phyloP scores from a whole-genome alignment of 2,888 invertebrate genomes.

The Acronicta leporina region DNA sequence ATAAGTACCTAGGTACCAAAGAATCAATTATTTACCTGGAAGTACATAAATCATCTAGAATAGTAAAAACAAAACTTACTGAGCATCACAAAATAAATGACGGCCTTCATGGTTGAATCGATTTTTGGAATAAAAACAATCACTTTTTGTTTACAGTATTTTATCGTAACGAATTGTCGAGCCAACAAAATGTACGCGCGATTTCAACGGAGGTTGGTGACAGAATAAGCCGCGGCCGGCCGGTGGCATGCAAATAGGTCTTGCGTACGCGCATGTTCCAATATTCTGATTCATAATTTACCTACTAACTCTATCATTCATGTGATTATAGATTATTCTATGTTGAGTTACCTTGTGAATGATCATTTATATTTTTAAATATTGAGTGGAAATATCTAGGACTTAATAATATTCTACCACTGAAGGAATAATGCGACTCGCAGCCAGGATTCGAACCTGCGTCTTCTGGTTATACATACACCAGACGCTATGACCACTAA shows the following conservation, averaged over 20 bases:
- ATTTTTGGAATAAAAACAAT: conserved; percentile 29
- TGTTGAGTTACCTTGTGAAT: conserved; percentile 33
- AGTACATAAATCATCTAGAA: conserved; percentile 21
- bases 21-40: conserved; percentile 17
- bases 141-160: conserved; percentile 36
- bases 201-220: conserved; percentile 6
- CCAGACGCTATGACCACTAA: no score
- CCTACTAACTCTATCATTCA: conserved; percentile 20
- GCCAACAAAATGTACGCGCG: conserved; percentile 23
- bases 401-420: no score
- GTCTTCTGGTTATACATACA: no score
- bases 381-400: not conserved
- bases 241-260: conserved; percentile 24
- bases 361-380: conserved; percentile 1
- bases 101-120: conserved; percentile 69
- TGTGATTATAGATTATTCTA: conserved; percentile 27
- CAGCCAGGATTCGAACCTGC: no score
- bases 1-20: no score
- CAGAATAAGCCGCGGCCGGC: conserved; percentile 32
- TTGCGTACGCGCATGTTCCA: conserved; percentile 45
- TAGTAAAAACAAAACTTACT: conserved; percentile 66
- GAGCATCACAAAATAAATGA: conserved; percentile 63
- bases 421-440: no score
- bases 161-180: conserved; percentile 8
- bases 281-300: conserved; percentile 33